Base-by-base conservation (phyloP, 2,888 invertebrate genomes). In the Brachyopa scutellaris region DNA sequence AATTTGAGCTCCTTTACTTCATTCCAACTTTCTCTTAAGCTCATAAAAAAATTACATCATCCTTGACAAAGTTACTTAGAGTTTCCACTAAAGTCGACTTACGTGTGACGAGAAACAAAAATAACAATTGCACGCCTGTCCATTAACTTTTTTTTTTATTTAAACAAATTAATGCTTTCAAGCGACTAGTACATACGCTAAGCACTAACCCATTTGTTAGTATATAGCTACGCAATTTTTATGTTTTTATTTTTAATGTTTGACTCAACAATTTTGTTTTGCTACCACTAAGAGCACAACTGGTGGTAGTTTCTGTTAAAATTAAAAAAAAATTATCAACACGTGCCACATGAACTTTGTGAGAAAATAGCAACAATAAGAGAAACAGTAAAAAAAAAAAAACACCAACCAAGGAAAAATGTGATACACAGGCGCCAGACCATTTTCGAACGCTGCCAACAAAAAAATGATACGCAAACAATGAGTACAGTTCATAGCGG, bases 321-420 rank as follows among this genome's bases (percentile, higher is more conserved):
- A n/a, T n/a, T n/a, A n/a, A n/a, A n/a, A n/a, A n/a, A n/a, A n/a
- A n/a, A n/a, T n/a, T n/a, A 7, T 38, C n/a, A 38, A 38, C 36
- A 38, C 36, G 36, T 38, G 36, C 36, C 13, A 15, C 15, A 7
- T 38, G 36, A n/a, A n/a, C n/a, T n/a, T n/a, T n/a, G n/a, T n/a
- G n/a, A n/a, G n/a, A n/a, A n/a, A n/a, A n/a, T n/a, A n/a, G n/a
- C n/a, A 38, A 38, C 15, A 15, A 15, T 13, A 38, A 38, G 6
- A 38, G 66, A 85, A 11, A 36, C 33, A 36, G 11, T 36, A 4
- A 36, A 11, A 38, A 38, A 13, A 13, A n/a, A 7, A 1, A 13
- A 38, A 15, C 15, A n/a, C n/a, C n/a, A n/a, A 38, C 15, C 36
- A 38, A 36, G 36, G 15, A 38, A 15, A 38, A 38, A 15, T 15